A percentile compares a stretch with the other conserved stretches of the same genome.
Conservation (phyloP, 2,888 invertebrate species). For the Hylaea fasciaria region DNA sequence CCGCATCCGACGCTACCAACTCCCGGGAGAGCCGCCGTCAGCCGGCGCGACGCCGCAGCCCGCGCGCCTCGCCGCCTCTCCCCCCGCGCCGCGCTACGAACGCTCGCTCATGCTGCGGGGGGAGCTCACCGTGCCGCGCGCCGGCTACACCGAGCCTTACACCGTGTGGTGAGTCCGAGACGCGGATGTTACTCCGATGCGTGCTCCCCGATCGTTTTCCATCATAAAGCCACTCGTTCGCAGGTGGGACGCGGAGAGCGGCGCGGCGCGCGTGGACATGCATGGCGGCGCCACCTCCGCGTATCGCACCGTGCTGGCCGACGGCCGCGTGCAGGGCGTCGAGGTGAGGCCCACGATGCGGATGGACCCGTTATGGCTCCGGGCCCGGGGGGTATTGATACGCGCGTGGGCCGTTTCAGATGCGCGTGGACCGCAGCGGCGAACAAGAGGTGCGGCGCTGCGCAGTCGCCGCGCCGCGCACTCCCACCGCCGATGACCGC, state of each 20-base stretch:
- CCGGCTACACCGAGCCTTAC: conserved; percentile 69
- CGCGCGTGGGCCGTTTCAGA: conserved; percentile 42
- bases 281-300: conserved; percentile 64
- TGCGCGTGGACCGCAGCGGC: conserved; percentile 61
- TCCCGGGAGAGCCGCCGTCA: conserved; percentile 4
- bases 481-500: conserved; percentile 48
- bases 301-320: conserved; percentile 53
- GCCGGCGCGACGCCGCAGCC: conserved; percentile 8
- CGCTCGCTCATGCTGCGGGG: conserved; percentile 59
- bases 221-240: not conserved
- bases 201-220: not conserved
- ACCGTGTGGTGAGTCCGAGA: conserved; percentile 57
- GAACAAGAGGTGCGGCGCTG: conserved; percentile 56
- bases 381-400: not conserved
- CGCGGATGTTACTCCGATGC: too few relatives aligned
- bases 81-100: conserved; percentile 56
- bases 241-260: conserved; percentile 70
- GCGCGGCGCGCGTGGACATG: conserved; percentile 63
- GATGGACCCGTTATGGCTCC: too few relatives aligned
- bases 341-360: conserved; percentile 47
- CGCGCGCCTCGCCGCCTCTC: conserved; percentile 27
- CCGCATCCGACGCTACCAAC: conserved; percentile 31
- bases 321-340: conserved; percentile 55
- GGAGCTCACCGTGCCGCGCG: conserved; percentile 60
- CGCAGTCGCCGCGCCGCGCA: conserved; percentile 46